Evolutionary conservation across 2,113 vertebrate species (phyloP).

Genomic region (Gambusia affinis): DNA sequence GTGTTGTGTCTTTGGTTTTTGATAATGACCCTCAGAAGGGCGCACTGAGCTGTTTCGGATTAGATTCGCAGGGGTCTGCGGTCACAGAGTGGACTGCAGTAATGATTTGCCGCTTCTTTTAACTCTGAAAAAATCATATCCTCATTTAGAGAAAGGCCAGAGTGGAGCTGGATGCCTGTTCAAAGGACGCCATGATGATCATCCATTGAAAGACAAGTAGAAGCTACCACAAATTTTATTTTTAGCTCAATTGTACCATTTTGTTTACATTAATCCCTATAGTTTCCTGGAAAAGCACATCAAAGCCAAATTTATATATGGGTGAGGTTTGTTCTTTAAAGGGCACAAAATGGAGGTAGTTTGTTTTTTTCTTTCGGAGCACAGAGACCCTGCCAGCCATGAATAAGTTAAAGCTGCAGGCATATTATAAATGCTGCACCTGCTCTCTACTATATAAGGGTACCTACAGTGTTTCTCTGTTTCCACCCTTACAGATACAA

Average conservation of each 20-base stretch:
- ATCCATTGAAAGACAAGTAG: background rate
- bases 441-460: background rate
- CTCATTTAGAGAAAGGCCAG: constrained; percentile 27
- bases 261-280: background rate
- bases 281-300: background rate
- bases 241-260: background rate
- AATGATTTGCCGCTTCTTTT: constrained; percentile 54
- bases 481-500: background rate
- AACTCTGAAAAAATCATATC: constrained; percentile 50
- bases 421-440: background rate
- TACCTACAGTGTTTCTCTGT: constrained; percentile 10
- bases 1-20: constrained; percentile 27
- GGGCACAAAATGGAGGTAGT: background rate
- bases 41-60: constrained; percentile 14
- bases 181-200: constrained; percentile 2
- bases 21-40: constrained; percentile 39
- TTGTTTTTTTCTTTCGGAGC: background rate
- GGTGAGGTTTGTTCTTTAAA: background rate
- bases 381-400: background rate
- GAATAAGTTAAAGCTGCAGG: background rate
- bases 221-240: constrained; percentile 13
- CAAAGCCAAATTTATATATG: background rate
- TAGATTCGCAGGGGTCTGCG: constrained; percentile 35
- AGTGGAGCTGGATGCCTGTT: constrained; percentile 14
- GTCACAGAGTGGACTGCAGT: constrained; percentile 35